Evolutionary conservation across 2,113 vertebrate genomes (phyloP).

Genomic region (Channa maculata): DNA sequence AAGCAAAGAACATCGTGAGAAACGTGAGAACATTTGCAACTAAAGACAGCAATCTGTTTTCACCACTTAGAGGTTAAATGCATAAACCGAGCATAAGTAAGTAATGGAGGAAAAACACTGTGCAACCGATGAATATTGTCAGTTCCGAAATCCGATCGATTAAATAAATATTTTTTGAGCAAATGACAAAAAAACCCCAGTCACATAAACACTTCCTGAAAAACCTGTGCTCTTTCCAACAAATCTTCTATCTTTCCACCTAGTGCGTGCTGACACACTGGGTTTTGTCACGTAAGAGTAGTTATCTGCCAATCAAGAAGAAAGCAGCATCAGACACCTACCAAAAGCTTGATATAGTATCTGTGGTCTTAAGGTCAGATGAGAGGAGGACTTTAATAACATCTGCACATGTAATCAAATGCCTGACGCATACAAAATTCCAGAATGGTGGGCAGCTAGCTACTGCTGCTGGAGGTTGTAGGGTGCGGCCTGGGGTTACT

Average conservation of each 20-base stretch:
- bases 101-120: background rate
- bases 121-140: conserved; percentile 1
- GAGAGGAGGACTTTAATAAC: conserved; percentile 69
- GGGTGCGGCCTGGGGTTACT: conserved; percentile 61
- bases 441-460: conserved; percentile 58
- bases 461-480: conserved; percentile 35
- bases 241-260: background rate
- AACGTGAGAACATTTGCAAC: background rate
- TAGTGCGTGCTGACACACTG: too few relatives aligned
- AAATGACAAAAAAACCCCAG: background rate
- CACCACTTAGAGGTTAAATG: background rate
- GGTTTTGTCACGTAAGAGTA: conserved; percentile 8
- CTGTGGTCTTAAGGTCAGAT: conserved; percentile 44
- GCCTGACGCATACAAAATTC: conserved; percentile 65
- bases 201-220: background rate
- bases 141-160: background rate
- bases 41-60: conserved; percentile 1
- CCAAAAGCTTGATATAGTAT: conserved; percentile 44
- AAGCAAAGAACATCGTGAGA: background rate
- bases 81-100: background rate
- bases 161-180: background rate
- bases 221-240: background rate
- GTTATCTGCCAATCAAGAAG: conserved; percentile 2
- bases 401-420: conserved; percentile 81
- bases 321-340: conserved; percentile 22